phyloP scores from a whole-genome alignment of 1,140 invertebrate genomes.

The Maniola jurtina region DNA sequence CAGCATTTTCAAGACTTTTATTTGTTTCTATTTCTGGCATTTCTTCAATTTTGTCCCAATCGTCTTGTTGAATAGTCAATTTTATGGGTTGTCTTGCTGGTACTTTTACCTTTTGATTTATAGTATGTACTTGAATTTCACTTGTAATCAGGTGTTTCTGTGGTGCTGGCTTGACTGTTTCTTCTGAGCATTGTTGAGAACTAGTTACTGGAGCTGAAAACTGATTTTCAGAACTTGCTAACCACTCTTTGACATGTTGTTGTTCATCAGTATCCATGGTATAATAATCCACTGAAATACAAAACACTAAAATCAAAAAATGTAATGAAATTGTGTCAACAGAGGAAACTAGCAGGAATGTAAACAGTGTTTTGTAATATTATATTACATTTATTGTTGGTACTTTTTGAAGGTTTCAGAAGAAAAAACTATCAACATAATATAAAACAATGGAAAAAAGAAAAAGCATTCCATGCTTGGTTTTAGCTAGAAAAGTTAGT shows the following conservation, averaged over 20 bases:
- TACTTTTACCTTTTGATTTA: conserved; percentile 35
- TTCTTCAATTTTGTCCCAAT: conserved; percentile 70
- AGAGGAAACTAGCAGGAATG: too few species aligned
- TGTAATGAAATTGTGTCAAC: too few species aligned
- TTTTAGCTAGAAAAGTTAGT: not conserved
- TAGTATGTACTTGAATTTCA: conserved; percentile 53
- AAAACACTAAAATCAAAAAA: too few species aligned
- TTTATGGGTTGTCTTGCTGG: conserved; percentile 36
- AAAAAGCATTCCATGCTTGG: too few species aligned
- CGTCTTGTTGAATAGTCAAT: conserved; percentile 48
- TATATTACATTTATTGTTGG: too few species aligned
- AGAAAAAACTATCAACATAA: too few species aligned
- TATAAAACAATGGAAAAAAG: too few species aligned
- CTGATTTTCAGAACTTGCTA: conserved; percentile 61
- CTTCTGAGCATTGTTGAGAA: conserved; percentile 46
- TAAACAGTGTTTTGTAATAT: too few species aligned
- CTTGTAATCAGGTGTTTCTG: conserved; percentile 43
- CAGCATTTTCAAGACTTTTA: conserved; percentile 48
- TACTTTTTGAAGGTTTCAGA: too few species aligned
- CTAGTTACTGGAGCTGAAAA: conserved; percentile 53
- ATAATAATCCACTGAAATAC: conserved; percentile 52
- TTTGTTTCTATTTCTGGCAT: conserved; percentile 45
- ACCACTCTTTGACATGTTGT: conserved; percentile 62
- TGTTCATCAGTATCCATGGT: conserved; percentile 28
- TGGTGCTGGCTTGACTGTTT: conserved; percentile 31